Percentiles rank a stretch among this genome's conserved stretches.
These are phyloP conservation scores for Portunus trituberculatus DNA, from an alignment of 1,140 invertebrate species.

Conservation along the genomic window DNA sequence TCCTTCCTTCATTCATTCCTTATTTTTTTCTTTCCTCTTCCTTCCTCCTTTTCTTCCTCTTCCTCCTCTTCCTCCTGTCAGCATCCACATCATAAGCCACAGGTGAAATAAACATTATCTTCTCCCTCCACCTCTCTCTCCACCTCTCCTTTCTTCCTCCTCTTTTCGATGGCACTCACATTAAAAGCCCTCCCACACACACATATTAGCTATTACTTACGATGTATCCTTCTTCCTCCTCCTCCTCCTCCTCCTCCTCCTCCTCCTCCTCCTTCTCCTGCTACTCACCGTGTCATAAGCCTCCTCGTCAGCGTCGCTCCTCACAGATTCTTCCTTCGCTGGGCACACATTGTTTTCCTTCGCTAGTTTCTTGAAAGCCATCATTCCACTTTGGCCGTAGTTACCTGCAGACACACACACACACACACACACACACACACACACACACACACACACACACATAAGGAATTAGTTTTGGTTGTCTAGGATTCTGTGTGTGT, in stretches of 20 bases:
- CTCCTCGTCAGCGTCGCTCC: slow-evolving; percentile 84
- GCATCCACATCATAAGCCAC: neutral
- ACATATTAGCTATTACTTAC: no score
- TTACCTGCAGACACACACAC: slow-evolving; percentile 83
- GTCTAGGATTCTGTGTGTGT: neutral
- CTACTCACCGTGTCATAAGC: slow-evolving; percentile 83
- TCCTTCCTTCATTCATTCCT: neutral
- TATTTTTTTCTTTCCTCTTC: neutral
- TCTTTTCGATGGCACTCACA: neutral
- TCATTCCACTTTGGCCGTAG: slow-evolving; percentile 91
- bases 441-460: slow-evolving; percentile 10
- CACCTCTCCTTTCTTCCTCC: neutral
- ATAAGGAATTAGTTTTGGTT: neutral
- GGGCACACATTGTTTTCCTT: slow-evolving; percentile 87
- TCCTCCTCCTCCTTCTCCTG: neutral
- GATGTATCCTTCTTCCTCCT: neutral
- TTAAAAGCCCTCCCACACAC: no score
- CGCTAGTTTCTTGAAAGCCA: slow-evolving; percentile 86
- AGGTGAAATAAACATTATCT: neutral
- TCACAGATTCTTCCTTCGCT: slow-evolving; percentile 86
- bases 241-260: neutral
- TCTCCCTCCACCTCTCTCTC: no score
- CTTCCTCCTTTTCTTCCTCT: neutral
- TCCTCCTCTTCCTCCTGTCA: neutral
- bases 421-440: no score